Percentiles rank a stretch among this genome's conserved stretches.
phyloP scores from a whole-genome alignment of 2,113 vertebrate genomes.

The Crotalus horridus region DNA sequence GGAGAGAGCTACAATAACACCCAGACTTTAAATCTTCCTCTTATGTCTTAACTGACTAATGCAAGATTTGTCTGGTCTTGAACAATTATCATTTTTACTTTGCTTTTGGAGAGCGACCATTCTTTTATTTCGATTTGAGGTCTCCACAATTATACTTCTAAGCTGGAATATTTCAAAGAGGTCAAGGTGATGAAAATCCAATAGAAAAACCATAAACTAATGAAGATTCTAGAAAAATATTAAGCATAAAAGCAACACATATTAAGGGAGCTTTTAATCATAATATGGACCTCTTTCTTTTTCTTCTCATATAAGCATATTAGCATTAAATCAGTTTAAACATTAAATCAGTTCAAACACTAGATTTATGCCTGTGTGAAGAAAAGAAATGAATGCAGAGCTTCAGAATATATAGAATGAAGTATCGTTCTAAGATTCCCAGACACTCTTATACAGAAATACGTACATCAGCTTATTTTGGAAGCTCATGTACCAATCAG shows the following conservation, averaged over 20 bases:
- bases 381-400: not conserved
- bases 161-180: not conserved
- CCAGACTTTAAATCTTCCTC: not conserved
- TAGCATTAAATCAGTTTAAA: not conserved
- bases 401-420: not conserved
- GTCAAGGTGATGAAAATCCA: not conserved
- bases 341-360: not conserved
- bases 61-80: conserved; percentile 18
- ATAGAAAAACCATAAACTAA: not conserved
- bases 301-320: not conserved
- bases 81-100: conserved; percentile 12
- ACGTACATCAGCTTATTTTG: not conserved
- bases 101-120: not conserved
- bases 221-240: not conserved
- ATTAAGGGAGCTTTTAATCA: not conserved
- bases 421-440: not conserved
- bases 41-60: conserved; percentile 8
- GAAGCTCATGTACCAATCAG: not conserved
- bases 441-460: not conserved
- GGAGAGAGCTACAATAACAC: conserved; percentile 5
- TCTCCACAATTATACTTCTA: not conserved
- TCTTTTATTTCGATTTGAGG: conserved; percentile 20
- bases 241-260: not conserved
- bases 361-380: not conserved
- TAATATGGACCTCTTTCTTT: not conserved